Conservation (phyloP, 2,888 invertebrate genomes). For the Dynastes hyllus region DNA sequence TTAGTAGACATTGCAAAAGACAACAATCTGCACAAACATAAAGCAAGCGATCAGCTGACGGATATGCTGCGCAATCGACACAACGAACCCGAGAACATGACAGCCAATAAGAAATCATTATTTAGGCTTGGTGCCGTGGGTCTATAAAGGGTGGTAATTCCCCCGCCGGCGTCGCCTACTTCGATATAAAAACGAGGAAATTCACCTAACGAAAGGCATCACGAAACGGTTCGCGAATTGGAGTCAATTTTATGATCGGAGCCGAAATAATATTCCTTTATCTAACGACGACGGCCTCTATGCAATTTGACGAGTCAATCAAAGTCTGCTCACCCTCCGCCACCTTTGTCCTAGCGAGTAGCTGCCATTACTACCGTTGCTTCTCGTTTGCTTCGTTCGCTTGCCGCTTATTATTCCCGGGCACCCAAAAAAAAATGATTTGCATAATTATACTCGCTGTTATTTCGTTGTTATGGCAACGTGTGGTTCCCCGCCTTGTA, state of each 20-base stretch:
- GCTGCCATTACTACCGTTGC: conserved; percentile 25
- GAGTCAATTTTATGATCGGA: conserved; percentile 15
- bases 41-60: neutral
- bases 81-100: too few species aligned
- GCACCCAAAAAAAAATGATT: conserved; percentile 31
- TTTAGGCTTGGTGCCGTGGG: too few species aligned
- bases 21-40: too few species aligned
- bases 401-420: conserved; percentile 39
- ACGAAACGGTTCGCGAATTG: conserved; percentile 4
- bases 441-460: conserved; percentile 41
- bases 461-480: conserved; percentile 2
- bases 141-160: neutral
- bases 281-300: conserved; percentile 19
- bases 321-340: neutral
- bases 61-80: neutral
- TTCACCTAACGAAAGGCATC: conserved; percentile 27
- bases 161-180: neutral
- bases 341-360: neutral
- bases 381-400: conserved; percentile 29
- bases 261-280: conserved; percentile 38
- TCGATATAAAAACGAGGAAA: conserved; percentile 1
- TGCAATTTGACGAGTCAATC: conserved; percentile 45
- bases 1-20: too few species aligned
- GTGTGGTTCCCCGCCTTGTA: neutral
- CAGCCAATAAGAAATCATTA: too few species aligned